phyloP scores from a whole-genome alignment of 1,140 invertebrate species.

The Lucilia sericata region DNA sequence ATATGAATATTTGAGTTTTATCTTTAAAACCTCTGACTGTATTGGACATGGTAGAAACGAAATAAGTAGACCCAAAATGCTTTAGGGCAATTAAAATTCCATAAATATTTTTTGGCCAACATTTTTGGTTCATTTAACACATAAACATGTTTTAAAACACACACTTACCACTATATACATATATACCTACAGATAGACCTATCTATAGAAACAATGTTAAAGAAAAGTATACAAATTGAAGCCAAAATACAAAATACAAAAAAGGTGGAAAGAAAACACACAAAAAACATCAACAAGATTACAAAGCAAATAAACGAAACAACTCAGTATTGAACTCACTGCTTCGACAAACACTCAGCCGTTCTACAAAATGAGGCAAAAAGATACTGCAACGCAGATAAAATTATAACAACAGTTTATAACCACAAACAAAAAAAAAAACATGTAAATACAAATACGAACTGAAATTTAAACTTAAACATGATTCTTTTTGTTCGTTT shows the following conservation, averaged over 20 bases:
- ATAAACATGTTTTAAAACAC: neutral
- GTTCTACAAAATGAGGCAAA: neutral
- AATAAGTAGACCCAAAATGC: neutral
- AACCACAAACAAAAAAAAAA: neutral
- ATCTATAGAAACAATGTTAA: neutral
- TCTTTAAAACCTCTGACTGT: neutral
- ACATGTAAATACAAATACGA: neutral
- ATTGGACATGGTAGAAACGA: neutral
- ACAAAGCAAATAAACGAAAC: too few relatives aligned
- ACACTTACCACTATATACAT: neutral
- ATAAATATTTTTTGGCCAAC: conserved; percentile 31
- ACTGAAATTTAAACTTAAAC: neutral
- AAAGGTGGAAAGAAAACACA: neutral
- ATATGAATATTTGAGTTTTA: neutral
- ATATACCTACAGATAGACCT: neutral
- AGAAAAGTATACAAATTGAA: neutral
- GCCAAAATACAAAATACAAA: neutral
- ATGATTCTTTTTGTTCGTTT: too few relatives aligned
- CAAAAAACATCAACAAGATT: neutral
- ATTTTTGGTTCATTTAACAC: conserved; percentile 4
- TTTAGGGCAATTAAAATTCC: conserved; percentile 26
- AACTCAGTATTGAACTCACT: too few relatives aligned
- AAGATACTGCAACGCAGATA: conserved; percentile 5
- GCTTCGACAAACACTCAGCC: too few relatives aligned
- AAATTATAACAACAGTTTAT: neutral